phyloP scores from a whole-genome alignment of 2,113 vertebrate species.

The Poecilia latipinna region DNA sequence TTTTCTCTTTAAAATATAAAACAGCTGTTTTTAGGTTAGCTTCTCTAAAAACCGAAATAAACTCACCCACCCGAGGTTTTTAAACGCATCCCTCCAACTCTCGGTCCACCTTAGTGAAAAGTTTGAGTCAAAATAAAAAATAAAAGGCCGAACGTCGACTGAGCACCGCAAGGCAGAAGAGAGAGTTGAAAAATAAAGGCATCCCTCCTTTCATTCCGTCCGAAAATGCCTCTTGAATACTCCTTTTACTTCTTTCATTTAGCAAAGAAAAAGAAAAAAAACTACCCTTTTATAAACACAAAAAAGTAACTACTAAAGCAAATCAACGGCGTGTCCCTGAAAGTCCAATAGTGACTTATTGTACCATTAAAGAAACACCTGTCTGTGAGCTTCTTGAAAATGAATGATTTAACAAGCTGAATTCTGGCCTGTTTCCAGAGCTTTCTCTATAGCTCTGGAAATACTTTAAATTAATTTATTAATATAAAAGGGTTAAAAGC shows the following conservation, averaged over 20 bases:
- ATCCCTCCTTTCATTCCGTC: not conserved
- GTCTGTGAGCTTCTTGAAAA: not conserved
- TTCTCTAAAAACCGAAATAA: not conserved
- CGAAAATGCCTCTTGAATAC: not conserved
- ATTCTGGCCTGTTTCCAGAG: constrained; percentile 17
- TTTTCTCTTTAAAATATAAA: not conserved
- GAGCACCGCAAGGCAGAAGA: not conserved
- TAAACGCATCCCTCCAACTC: not conserved
- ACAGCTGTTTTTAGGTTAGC: not conserved
- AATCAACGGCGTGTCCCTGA: not conserved
- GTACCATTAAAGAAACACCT: not conserved
- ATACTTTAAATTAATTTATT: constrained; percentile 7
- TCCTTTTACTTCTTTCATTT: too few species aligned
- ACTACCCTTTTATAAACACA: not conserved
- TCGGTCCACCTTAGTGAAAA: not conserved
- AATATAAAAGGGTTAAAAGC: not conserved
- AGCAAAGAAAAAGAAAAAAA: too few species aligned
- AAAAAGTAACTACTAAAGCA: not conserved
- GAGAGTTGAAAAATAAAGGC: not conserved
- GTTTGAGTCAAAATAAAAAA: not conserved
- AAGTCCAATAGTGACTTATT: not conserved
- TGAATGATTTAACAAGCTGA: not conserved
- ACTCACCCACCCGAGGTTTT: not conserved
- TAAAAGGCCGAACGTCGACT: too few species aligned
- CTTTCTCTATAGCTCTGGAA: not conserved